Percentiles rank a stretch among this genome's conserved stretches.
phyloP scores from a whole-genome alignment of 2,797 vertebrate species.

The Ciconia nigra region DNA sequence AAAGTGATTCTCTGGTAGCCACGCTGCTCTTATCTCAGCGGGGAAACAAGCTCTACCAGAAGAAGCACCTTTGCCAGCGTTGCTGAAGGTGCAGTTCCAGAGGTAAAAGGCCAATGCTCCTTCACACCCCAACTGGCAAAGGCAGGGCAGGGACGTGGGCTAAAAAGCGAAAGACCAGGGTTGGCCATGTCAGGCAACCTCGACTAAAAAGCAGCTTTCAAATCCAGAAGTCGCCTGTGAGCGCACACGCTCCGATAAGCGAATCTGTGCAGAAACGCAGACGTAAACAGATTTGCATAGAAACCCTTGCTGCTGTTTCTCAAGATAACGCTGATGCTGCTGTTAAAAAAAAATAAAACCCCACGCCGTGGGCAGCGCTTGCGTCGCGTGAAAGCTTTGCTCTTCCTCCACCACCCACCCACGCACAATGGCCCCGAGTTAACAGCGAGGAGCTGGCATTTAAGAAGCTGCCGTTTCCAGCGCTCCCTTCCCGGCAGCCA shows the following conservation, averaged over 20 bases:
- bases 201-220: not conserved
- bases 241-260: rapidly evolving
- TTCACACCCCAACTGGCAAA: not conserved
- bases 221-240: not conserved
- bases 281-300: not conserved
- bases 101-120: not conserved
- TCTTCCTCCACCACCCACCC: not conserved
- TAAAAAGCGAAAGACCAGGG: not conserved
- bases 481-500: not conserved
- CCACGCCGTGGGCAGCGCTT: not conserved
- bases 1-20: not conserved
- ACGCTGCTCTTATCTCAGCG: rapidly evolving
- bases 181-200: not conserved
- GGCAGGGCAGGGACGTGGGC: not conserved
- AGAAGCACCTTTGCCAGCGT: not conserved
- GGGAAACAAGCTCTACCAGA: not conserved
- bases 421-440: not conserved
- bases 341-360: not conserved
- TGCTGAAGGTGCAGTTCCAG: not conserved
- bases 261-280: not conserved
- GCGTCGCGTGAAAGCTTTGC: not conserved
- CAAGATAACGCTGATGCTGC: not conserved
- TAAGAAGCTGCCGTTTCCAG: not conserved
- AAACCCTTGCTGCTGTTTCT: not conserved
- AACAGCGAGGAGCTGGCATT: not conserved